Conservation (phyloP, 2,888 invertebrate species). For the Brachypalpus laphriformis region DNA sequence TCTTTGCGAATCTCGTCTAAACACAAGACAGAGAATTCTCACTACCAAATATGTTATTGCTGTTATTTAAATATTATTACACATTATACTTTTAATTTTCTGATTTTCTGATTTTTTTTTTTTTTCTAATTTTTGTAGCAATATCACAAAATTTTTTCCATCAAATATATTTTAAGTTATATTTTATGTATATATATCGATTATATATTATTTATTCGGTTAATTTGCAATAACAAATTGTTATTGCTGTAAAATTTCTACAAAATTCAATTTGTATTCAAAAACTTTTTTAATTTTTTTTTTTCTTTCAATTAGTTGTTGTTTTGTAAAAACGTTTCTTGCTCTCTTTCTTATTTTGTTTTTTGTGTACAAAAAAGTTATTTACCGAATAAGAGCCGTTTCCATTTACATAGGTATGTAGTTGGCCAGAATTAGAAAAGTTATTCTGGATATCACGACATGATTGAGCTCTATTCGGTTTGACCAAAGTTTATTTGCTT, state of each 20-base stretch:
- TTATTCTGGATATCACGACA: constrained; percentile 16
- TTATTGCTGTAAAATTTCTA: constrained; percentile 60
- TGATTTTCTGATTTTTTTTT: constrained; percentile 40
- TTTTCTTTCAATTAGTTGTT: constrained; percentile 17
- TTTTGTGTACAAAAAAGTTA: constrained; percentile 48
- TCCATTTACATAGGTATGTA: constrained; percentile 5
- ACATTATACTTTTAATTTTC: constrained; percentile 35
- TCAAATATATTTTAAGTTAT: constrained; percentile 64
- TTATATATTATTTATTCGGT: constrained; percentile 66
- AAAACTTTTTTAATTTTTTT: constrained; percentile 19
- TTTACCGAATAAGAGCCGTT: constrained; percentile 48
- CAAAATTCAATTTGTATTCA: constrained; percentile 62
- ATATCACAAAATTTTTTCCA: constrained; percentile 75
- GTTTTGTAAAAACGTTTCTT: constrained; percentile 42
- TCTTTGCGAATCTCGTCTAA: constrained; percentile 46
- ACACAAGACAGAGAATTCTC: constrained; percentile 61
- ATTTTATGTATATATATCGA: constrained; percentile 47
- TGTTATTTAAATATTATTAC: constrained; percentile 67
- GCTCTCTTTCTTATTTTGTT: constrained; percentile 20
- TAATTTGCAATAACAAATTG: constrained; percentile 66
- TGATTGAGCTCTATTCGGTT: constrained; percentile 48
- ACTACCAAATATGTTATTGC: constrained; percentile 74
- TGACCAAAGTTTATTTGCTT: constrained; percentile 56
- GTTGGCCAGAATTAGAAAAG: constrained; percentile 22
- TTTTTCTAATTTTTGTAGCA: constrained; percentile 74